These are phyloP conservation scores for Marronus borbonicus DNA, from an alignment of 2,888 invertebrate species.

Conservation along the genomic window DNA sequence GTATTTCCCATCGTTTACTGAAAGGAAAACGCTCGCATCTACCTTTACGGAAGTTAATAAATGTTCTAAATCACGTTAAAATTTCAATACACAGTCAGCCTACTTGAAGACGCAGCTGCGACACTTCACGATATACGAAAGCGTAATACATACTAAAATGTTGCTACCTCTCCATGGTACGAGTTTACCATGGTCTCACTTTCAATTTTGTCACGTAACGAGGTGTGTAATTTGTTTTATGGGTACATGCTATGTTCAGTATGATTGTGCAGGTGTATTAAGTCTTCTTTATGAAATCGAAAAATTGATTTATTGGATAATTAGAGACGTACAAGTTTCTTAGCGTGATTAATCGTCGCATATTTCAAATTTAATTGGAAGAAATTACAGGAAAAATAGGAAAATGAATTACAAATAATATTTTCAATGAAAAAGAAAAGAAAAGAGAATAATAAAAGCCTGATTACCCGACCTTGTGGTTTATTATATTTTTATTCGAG, in stretches of 20 bases:
- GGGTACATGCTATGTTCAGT: neutral
- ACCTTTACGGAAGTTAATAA: neutral
- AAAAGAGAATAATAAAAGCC: too few species aligned
- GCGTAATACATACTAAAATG: too few species aligned
- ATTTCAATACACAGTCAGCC: neutral
- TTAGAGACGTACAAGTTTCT: neutral
- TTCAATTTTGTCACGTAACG: constrained; percentile 12
- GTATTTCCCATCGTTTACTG: constrained; percentile 53
- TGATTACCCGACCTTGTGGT: too few species aligned
- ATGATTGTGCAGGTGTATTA: neutral
- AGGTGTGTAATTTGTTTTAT: neutral
- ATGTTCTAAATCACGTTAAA: too few species aligned
- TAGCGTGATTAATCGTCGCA: too few species aligned
- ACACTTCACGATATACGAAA: too few species aligned
- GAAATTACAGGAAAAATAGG: too few species aligned
- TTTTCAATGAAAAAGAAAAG: too few species aligned
- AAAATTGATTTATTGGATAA: constrained; percentile 16
- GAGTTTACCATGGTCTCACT: constrained; percentile 9
- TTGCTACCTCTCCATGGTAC: too few species aligned
- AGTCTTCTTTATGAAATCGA: neutral
- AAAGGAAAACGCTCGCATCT: neutral
- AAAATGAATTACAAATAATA: too few species aligned
- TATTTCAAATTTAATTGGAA: too few species aligned
- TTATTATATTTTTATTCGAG: too few species aligned
- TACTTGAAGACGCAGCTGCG: constrained; percentile 1